Conservation (phyloP, 92 coral and sea anemone species). For the Plumapathes pennacea region DNA sequence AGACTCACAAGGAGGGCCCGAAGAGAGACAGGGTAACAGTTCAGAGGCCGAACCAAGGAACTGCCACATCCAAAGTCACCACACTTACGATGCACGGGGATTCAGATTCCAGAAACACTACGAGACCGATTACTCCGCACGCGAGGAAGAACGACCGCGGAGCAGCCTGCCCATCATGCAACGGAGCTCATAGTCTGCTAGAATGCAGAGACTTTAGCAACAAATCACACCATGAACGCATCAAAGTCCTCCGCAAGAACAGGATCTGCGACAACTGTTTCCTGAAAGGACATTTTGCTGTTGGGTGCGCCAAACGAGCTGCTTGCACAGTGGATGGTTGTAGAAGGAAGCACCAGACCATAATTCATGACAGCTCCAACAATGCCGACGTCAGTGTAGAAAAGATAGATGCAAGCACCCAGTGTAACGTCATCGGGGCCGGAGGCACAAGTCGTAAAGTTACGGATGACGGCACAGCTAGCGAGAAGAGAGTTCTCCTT, state of each 20-base stretch:
- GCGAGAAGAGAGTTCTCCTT: slow-evolving; percentile 58
- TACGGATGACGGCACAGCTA: too few relatives aligned
- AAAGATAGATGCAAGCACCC: background rate
- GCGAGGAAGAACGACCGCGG: too few relatives aligned
- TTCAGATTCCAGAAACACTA: too few relatives aligned
- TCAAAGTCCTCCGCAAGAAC: slow-evolving; percentile 1
- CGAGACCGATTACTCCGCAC: too few relatives aligned
- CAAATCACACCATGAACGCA: slow-evolving; percentile 1
- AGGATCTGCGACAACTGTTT: slow-evolving; percentile 12
- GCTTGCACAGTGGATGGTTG: slow-evolving; percentile 8
- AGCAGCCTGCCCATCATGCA: slow-evolving; percentile 6
- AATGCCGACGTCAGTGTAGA: background rate
- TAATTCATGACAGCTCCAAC: background rate
- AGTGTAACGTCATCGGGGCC: slow-evolving; percentile 14
- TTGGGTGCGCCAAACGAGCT: slow-evolving; percentile 5
- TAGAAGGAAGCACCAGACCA: slow-evolving; percentile 9
- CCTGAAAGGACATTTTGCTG: slow-evolving; percentile 6
- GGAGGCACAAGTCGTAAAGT: too few relatives aligned
- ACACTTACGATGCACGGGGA: too few relatives aligned
- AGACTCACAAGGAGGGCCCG: too few relatives aligned
- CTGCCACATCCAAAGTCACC: too few relatives aligned
- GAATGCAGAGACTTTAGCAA: slow-evolving; percentile 5
- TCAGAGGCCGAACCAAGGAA: too few relatives aligned
- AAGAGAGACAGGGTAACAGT: too few relatives aligned
- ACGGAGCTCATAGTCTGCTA: slow-evolving; percentile 2